Evolutionary conservation across 2,797 vertebrate species (phyloP), one percentile per base, ranked within the genome.

Genomic region (Melopsittacus undulatus): DNA sequence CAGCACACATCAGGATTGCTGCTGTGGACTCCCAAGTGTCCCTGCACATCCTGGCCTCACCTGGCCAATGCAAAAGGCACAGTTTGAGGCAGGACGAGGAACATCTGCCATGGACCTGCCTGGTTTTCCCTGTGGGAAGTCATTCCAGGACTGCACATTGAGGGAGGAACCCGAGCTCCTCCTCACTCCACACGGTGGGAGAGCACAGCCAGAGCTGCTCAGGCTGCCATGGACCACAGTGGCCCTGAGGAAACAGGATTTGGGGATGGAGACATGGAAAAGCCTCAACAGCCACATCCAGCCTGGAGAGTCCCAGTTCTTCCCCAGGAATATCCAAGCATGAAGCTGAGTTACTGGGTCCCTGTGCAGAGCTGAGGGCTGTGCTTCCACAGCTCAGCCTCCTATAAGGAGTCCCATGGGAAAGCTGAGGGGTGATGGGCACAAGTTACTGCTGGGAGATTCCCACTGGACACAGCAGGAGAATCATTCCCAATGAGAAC

Each of bases 1-100:
- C 36, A 17, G 10, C 56, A 23, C 66, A 10, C 29, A 3, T 4
- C 17, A 48, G 42, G 30, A 38, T 0, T 13, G 40, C 64, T 46
- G 54, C 81, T 54, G 4, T 5, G 45, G 15, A 5, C 15, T 48
- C 32, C 52, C 63, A 5, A 1, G 1, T 3, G 57, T 32, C 3
- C 15, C 7, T 1, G 32, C 11, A 7, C 1, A 3, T 15, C 38
- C 80, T 66, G 20, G 64, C 32, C 59, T 30, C 18, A 0, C 21
- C 6, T 16, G 16, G 69, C 42, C 73, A 64, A 5, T 5, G 48
- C 78, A 22, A n/a, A 22, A 40, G 42, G 43, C 14, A 34, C 3
- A 3, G 13, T 15, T 3, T 30, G 69, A 32, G n/a, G 49, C 34
- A 30, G 80, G 19, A 34, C 54, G 13, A 57, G 54, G n/a, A 4